These are phyloP conservation scores for Pipra filicauda DNA, from an alignment of 2,113 vertebrate species.

Conservation along the genomic window DNA sequence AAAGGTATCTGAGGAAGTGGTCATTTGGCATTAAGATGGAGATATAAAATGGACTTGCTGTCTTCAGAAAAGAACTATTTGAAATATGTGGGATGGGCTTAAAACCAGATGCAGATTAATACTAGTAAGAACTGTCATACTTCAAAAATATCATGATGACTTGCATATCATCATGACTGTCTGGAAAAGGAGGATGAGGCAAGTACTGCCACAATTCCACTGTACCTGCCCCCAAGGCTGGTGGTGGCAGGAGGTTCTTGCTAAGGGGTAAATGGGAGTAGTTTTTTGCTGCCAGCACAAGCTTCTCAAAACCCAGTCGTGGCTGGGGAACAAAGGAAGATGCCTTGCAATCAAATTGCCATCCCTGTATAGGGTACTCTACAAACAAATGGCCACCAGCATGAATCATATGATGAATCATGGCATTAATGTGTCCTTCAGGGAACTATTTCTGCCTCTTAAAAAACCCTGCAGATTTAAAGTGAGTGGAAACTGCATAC, in stretches of 20 bases:
- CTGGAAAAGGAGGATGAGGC: neutral
- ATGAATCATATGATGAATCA: slow-evolving; percentile 49
- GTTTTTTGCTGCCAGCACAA: neutral
- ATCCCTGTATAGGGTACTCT: neutral
- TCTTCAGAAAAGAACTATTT: slow-evolving; percentile 11
- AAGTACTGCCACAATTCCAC: neutral
- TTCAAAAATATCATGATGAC: slow-evolving; percentile 2
- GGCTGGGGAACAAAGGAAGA: neutral
- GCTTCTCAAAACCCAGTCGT: neutral
- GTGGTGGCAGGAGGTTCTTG: neutral
- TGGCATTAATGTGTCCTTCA: neutral
- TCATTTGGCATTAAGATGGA: slow-evolving; percentile 11
- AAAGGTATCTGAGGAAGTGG: neutral
- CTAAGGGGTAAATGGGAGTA: neutral
- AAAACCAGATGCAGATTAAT: neutral
- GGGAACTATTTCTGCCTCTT: slow-evolving; percentile 14
- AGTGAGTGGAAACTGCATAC: slow-evolving; percentile 9
- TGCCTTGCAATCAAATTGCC: slow-evolving; percentile 25
- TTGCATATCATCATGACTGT: neutral
- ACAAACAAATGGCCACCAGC: slow-evolving; percentile 22
- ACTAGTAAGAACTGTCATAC: neutral
- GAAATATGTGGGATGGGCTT: neutral
- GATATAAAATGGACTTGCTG: slow-evolving; percentile 2
- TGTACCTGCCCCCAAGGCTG: neutral
- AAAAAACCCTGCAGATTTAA: slow-evolving; percentile 7